Base-by-base conservation (phyloP, 2,113 vertebrate species). In the Pangasianodon gigas region DNA sequence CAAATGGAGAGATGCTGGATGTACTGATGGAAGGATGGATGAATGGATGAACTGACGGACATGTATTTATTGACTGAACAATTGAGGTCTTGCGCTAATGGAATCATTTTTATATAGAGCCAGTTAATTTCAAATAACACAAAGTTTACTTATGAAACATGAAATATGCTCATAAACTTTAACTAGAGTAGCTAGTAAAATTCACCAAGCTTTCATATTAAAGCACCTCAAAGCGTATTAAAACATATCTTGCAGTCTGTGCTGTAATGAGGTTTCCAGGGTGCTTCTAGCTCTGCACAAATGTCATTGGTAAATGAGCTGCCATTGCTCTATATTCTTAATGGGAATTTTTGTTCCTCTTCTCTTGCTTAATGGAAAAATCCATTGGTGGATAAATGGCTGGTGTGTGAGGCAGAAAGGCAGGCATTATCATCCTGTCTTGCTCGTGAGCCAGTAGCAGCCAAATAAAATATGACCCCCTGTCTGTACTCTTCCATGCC, bases 381-480 rank as follows among this genome's bases (percentile, higher is more conserved):
- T 86, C 88, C 88, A 90, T 90, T 81, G 89, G 83, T 90, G 81
- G 84, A 88, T 91, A 81, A 91, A 89, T 91, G 91, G 86, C 65
- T 69, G 81, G 87, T 46, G 85, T 46, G 60, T 67, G 77, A 58
- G 32, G 84, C n/a, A 83, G 77, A 91, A 82, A 91, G 85, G 84
- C 89, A 86, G 67, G 91, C 56, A 71, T 89, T 88, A 88, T 90
- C 84, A 86, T 87, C 75, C 74, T 89, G 86, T 90, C 81, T 86
- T 44, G 75, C 88, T 88, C n/a, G n/a, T 74, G 77, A 91, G 65
- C 65, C 67, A 54, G 84, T 58, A 89, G 90, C 84, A 52, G 80
- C 65, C 65, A 82, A 83, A 81, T 89, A 89, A 92, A 91, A 92
- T 86, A 88, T 83, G 85, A 85, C 89, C 79, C 52, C 56, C 83